Evolutionary conservation across 2,113 vertebrate genomes (phyloP).

Genomic region (Pedionomus torquatus): DNA sequence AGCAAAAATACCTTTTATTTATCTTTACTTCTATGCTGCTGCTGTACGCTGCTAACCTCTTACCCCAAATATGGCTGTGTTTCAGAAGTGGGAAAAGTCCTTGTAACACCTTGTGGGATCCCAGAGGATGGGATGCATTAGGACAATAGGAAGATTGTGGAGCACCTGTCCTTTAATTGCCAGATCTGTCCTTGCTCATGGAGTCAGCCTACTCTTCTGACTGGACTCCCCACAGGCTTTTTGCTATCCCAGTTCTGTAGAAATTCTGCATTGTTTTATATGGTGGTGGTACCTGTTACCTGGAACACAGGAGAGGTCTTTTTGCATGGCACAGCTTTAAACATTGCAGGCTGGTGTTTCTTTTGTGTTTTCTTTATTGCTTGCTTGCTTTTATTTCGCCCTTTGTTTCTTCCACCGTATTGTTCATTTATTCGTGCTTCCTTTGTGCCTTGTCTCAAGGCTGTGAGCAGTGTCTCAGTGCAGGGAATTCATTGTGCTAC

Average conservation of each 20-base stretch:
- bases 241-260: neutral
- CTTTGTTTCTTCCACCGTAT: slow-evolving; percentile 33
- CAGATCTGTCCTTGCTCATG: neutral
- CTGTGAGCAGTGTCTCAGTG: neutral
- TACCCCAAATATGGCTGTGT: neutral
- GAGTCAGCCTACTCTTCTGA: neutral
- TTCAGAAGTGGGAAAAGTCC: neutral
- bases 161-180: neutral
- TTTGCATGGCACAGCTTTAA: slow-evolving; percentile 30
- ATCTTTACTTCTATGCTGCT: neutral
- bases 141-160: neutral
- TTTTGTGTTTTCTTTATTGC: neutral
- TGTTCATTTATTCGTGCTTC: slow-evolving; percentile 54
- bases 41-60: neutral
- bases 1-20: neutral
- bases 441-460: slow-evolving; percentile 44
- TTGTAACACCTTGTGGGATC: neutral
- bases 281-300: neutral
- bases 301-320: too few species aligned
- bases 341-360: neutral
- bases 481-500: neutral
- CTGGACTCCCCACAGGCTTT: neutral
- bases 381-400: slow-evolving; percentile 4
- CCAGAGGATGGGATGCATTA: neutral
- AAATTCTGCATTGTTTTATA: slow-evolving; percentile 21